Percentiles rank a stretch among this genome's conserved stretches.
Conservation (phyloP, 2,797 vertebrate genomes). For the Gymnopithys bicolor region DNA sequence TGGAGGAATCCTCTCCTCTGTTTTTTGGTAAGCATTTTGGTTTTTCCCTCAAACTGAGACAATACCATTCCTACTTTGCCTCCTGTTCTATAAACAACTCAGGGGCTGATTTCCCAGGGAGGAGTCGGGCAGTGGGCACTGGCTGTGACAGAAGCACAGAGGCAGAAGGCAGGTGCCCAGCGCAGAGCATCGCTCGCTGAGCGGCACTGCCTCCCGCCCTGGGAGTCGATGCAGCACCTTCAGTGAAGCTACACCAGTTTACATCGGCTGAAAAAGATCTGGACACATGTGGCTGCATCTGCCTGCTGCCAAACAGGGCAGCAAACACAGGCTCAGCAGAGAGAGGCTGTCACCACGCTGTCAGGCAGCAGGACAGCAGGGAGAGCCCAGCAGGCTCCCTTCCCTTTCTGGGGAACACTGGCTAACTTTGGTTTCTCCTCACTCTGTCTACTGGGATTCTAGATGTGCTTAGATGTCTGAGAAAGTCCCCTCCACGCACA, state of each 20-base stretch:
- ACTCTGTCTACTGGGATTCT: not conserved
- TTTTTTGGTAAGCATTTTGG: too few relatives aligned
- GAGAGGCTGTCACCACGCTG: not conserved
- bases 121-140: accelerated
- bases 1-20: too few relatives aligned
- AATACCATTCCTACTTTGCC: not conserved
- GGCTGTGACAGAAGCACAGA: accelerated
- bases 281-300: accelerated
- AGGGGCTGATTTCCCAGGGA: accelerated
- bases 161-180: not conserved
- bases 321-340: accelerated
- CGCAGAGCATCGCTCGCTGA: accelerated
- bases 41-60: too few relatives aligned
- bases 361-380: not conserved
- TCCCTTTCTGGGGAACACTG: not conserved
- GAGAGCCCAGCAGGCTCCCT: not conserved
- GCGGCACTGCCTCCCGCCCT: not conserved
- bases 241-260: accelerated
- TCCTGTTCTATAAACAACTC: not conserved
- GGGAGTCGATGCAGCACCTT: accelerated
- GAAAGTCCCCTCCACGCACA: not conserved
- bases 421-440: not conserved
- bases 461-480: not conserved
- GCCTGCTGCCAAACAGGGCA: not conserved
- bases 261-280: not conserved